Conservation (phyloP, 2,113 vertebrate species). For the Caloenas nicobarica region DNA sequence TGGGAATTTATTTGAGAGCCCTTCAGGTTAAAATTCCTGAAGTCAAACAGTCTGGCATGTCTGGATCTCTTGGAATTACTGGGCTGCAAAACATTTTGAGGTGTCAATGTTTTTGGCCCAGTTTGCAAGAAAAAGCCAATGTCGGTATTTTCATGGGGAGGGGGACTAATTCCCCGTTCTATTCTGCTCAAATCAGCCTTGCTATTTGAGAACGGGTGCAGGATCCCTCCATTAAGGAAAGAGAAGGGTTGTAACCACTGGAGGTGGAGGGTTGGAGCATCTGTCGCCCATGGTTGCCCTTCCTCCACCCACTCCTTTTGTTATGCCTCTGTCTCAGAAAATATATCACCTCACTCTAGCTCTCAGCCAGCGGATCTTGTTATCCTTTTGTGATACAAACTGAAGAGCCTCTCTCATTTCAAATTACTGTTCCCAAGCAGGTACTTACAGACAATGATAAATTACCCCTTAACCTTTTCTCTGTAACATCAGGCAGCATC, state of each 20-base stretch:
- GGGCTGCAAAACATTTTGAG: not conserved
- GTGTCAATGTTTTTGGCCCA: not conserved
- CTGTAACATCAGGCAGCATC: not conserved
- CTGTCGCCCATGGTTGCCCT: not conserved
- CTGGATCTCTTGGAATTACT: not conserved
- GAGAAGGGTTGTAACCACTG: not conserved
- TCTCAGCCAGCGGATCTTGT: not conserved
- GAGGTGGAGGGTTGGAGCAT: not conserved
- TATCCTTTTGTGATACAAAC: not conserved
- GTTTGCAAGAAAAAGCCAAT: not conserved
- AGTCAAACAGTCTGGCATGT: not conserved
- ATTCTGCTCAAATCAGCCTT: not conserved
- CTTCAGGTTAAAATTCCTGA: not conserved
- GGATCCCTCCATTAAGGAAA: not conserved
- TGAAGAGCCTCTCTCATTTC: not conserved
- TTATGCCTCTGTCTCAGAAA: not conserved
- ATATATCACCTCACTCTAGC: not conserved
- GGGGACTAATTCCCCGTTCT: not conserved
- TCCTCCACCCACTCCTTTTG: not conserved
- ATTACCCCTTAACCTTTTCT: slow-evolving; percentile 13
- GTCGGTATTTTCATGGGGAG: not conserved
- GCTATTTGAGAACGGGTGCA: not conserved
- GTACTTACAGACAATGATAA: not conserved
- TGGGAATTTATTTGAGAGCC: not conserved
- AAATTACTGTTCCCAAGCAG: not conserved